A percentile compares a stretch with the other conserved stretches of the same genome.
Conservation (phyloP, 2,113 vertebrate species). For the Ceuthmochares aereus region DNA sequence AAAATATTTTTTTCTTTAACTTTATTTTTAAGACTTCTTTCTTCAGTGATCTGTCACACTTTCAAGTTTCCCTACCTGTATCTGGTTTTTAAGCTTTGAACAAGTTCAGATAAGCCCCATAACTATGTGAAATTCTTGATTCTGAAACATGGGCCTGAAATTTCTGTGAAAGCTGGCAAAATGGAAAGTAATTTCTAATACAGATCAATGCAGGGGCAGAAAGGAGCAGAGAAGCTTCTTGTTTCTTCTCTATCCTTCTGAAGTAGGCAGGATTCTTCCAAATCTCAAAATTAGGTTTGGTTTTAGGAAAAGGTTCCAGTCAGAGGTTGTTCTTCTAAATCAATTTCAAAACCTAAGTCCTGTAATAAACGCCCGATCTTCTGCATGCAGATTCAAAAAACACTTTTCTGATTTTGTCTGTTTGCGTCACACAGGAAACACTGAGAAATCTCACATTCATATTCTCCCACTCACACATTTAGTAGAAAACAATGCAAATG, state of each 20-base stretch:
- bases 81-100: background rate
- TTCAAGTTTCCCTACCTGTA: background rate
- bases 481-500: slow-evolving; percentile 23
- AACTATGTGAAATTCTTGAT: background rate
- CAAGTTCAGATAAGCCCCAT: background rate
- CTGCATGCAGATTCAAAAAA: background rate
- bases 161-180: background rate
- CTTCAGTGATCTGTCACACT: background rate
- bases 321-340: background rate
- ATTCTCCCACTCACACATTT: background rate
- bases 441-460: background rate
- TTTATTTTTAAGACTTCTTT: background rate
- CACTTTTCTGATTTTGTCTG: background rate
- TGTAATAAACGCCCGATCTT: background rate
- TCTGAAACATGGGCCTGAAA: background rate
- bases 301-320: background rate
- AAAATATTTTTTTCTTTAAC: background rate
- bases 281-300: background rate
- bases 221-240: background rate
- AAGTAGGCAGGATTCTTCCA: background rate
- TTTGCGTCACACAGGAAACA: background rate
- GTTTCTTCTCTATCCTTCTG: background rate
- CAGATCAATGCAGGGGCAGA: background rate
- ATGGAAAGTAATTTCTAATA: background rate
- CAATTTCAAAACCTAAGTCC: background rate